A percentile compares a stretch with the other conserved stretches of the same genome.
Evolutionary conservation across 2,113 vertebrate species (phyloP).

Genomic region (Bufo gargarizans): DNA sequence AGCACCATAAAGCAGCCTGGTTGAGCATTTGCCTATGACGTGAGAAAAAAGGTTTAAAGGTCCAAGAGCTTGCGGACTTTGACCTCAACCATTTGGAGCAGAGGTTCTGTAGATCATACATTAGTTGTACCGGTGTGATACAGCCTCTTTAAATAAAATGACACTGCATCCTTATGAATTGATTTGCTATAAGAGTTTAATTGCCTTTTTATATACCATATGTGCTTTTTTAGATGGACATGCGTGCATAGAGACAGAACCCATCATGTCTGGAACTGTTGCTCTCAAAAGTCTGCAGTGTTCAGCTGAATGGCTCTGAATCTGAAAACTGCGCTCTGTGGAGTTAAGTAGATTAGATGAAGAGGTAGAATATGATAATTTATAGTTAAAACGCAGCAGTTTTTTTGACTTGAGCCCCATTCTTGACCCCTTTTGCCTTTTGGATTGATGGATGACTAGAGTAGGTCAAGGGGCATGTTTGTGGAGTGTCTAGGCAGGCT

Average conservation of each 20-base stretch:
- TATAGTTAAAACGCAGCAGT: neutral
- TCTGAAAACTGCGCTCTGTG: too few relatives aligned
- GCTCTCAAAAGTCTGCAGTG: neutral
- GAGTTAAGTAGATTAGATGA: neutral
- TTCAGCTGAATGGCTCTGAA: neutral
- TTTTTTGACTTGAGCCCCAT: neutral
- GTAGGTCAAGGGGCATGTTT: conserved; percentile 31
- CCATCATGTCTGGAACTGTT: too few relatives aligned
- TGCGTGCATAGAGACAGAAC: too few relatives aligned
- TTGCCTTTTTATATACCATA: neutral
- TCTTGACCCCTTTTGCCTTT: neutral
- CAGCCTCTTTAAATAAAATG: neutral
- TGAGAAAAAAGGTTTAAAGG: too few relatives aligned
- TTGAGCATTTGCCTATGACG: too few relatives aligned
- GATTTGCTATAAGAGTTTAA: neutral
- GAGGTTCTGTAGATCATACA: too few relatives aligned
- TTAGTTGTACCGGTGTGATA: too few relatives aligned
- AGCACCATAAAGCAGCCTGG: too few relatives aligned
- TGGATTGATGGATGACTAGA: conserved; percentile 15
- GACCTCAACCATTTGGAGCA: too few relatives aligned
- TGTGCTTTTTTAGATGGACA: too few relatives aligned
- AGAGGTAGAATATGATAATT: neutral
- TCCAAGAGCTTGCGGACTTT: too few relatives aligned
- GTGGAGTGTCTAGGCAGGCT: neutral
- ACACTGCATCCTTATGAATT: neutral